phyloP scores from a whole-genome alignment of 2,888 invertebrate genomes.

The Plagiodera versicolora region DNA sequence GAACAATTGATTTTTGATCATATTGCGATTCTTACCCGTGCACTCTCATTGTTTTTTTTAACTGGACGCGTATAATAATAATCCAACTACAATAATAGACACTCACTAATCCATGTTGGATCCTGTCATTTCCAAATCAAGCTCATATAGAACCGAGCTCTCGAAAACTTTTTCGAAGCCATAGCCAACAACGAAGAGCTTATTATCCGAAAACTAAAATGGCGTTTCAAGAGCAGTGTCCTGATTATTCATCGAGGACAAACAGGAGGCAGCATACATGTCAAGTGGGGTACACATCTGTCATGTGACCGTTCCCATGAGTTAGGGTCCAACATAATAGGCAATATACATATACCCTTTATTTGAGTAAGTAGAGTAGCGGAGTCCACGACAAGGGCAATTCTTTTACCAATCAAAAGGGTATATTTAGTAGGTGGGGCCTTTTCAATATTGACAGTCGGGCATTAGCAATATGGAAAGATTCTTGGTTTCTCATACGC shows the following conservation, averaged over 20 bases:
- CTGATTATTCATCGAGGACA: conserved; percentile 37
- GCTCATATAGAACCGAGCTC: conserved; percentile 16
- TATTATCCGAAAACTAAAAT: conserved; percentile 33
- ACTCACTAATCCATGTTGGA: background rate
- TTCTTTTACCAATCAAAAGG: conserved; percentile 45
- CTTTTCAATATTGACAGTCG: conserved; percentile 33
- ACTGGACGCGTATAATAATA: background rate
- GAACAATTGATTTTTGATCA: no score
- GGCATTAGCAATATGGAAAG: conserved; percentile 27
- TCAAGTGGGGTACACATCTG: conserved; percentile 46
- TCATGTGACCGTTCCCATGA: conserved; percentile 46
- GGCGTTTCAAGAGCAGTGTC: conserved; percentile 39
- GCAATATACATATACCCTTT: conserved; percentile 44
- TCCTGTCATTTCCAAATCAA: conserved; percentile 21
- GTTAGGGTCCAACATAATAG: conserved; percentile 42
- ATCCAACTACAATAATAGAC: background rate
- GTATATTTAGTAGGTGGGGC: conserved; percentile 44
- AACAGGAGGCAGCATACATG: conserved; percentile 36
- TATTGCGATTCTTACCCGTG: no score
- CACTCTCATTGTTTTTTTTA: background rate
- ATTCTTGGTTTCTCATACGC: conserved; percentile 26
- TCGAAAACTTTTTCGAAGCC: conserved; percentile 22
- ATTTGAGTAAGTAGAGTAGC: conserved; percentile 42
- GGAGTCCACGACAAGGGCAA: conserved; percentile 39
- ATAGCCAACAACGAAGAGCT: conserved; percentile 18